Conservation (phyloP, 2,113 vertebrate genomes). For the Xiphophorus couchianus region DNA sequence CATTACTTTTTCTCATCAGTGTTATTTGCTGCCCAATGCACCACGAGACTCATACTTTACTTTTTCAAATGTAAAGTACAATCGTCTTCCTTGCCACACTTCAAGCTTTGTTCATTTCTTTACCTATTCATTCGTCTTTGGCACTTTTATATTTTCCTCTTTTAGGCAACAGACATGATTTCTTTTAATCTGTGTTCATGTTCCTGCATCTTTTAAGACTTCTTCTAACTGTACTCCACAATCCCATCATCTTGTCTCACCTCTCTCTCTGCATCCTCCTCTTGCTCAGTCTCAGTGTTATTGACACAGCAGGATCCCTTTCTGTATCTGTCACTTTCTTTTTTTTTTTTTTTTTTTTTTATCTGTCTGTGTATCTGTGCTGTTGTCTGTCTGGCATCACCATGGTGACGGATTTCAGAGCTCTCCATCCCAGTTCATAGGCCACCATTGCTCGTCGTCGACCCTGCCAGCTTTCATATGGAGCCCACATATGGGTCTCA, state of each 20-base stretch:
- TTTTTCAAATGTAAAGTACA: conserved; percentile 7
- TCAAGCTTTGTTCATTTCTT: not conserved
- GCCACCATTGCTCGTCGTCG: conserved; percentile 46
- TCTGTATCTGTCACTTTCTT: conserved; percentile 9
- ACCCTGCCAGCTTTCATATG: conserved; percentile 72
- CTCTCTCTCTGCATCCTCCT: conserved; percentile 46
- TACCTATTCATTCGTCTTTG: conserved; percentile 28
- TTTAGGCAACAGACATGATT: conserved; percentile 39
- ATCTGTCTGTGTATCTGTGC: conserved; percentile 44
- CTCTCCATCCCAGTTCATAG: conserved; percentile 66
- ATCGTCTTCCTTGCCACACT: conserved; percentile 27
- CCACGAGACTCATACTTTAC: not conserved
- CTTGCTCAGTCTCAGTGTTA: conserved; percentile 60
- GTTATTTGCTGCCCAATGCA: not conserved
- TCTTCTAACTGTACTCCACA: conserved; percentile 62
- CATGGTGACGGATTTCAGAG: conserved; percentile 64
- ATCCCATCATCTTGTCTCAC: conserved; percentile 65
- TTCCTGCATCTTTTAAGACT: conserved; percentile 44
- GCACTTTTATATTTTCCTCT: conserved; percentile 37
- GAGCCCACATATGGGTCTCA: conserved; percentile 73
- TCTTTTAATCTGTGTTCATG: conserved; percentile 61
- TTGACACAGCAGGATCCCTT: conserved; percentile 44
- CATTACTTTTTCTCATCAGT: not conserved
- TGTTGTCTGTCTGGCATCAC: conserved; percentile 53
- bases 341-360: not conserved